Percentiles rank a stretch among this genome's conserved stretches.
Conservation (phyloP, 2,113 vertebrate species). For the Vireo altiloquus region DNA sequence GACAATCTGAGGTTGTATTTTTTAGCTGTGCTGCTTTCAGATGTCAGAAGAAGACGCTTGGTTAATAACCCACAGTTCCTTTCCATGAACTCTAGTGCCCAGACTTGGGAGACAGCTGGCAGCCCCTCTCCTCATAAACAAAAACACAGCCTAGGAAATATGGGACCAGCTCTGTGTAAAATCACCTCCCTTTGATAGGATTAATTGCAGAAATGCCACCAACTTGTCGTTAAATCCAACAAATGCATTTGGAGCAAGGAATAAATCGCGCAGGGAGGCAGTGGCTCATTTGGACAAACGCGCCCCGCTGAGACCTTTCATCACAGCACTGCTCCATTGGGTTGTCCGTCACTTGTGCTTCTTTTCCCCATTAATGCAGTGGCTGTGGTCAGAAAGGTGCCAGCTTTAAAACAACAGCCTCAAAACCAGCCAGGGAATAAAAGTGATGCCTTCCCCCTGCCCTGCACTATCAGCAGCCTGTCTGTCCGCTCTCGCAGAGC, state of each 20-base stretch:
- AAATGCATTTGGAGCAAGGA: slow-evolving; percentile 25
- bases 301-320: background rate
- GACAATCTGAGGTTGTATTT: slow-evolving; percentile 21
- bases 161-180: background rate
- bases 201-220: slow-evolving; percentile 55
- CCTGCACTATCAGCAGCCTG: background rate
- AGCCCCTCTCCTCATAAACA: slow-evolving; percentile 1
- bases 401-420: slow-evolving; percentile 1
- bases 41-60: background rate
- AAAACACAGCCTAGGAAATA: slow-evolving; percentile 13
- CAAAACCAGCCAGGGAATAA: background rate
- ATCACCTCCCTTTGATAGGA: slow-evolving; percentile 24
- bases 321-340: background rate
- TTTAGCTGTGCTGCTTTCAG: background rate
- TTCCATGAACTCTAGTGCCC: background rate
- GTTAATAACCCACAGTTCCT: background rate
- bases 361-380: background rate
- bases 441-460: rapidly evolving
- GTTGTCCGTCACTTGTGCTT: background rate
- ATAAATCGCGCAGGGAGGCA: slow-evolving; percentile 17
- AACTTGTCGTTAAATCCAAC: slow-evolving; percentile 43
- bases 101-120: background rate
- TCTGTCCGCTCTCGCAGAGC: background rate
- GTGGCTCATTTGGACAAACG: background rate
- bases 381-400: slow-evolving; percentile 11